These are phyloP conservation scores for Pomacea canaliculata DNA, from an alignment of 2,888 invertebrate genomes.

Conservation along the genomic window DNA sequence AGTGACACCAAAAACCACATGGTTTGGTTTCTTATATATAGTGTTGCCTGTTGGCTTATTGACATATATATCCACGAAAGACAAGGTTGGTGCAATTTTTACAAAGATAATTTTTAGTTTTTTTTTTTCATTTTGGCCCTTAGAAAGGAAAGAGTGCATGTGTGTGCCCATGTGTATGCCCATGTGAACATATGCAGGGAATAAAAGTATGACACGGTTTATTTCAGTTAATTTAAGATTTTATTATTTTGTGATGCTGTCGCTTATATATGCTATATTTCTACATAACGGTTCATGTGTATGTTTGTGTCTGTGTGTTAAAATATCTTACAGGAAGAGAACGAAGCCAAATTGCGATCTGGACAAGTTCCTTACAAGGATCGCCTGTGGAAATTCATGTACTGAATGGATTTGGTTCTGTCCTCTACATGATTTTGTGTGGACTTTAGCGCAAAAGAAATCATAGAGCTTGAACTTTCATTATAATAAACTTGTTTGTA, in stretches of 20 bases:
- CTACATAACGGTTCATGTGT: not conserved
- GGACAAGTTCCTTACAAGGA: slow-evolving; percentile 53
- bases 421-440: too few species aligned
- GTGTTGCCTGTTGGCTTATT: slow-evolving; percentile 43
- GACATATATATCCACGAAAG: slow-evolving; percentile 30
- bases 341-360: slow-evolving; percentile 41
- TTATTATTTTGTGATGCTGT: not conserved
- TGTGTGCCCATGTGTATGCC: too few species aligned
- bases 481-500: too few species aligned
- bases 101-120: not conserved
- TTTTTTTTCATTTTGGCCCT: not conserved
- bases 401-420: slow-evolving; percentile 9
- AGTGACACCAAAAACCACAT: slow-evolving; percentile 75
- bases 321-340: slow-evolving; percentile 32
- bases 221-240: not conserved
- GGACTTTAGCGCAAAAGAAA: too few species aligned
- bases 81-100: slow-evolving; percentile 29
- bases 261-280: not conserved
- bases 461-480: too few species aligned
- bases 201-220: not conserved
- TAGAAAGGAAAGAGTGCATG: too few species aligned
- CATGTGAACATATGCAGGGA: not conserved
- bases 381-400: slow-evolving; percentile 46
- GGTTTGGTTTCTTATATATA: slow-evolving; percentile 71
- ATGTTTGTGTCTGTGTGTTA: slow-evolving; percentile 22